Base-by-base conservation (phyloP, 2,113 vertebrate species). In the Albula goreensis region DNA sequence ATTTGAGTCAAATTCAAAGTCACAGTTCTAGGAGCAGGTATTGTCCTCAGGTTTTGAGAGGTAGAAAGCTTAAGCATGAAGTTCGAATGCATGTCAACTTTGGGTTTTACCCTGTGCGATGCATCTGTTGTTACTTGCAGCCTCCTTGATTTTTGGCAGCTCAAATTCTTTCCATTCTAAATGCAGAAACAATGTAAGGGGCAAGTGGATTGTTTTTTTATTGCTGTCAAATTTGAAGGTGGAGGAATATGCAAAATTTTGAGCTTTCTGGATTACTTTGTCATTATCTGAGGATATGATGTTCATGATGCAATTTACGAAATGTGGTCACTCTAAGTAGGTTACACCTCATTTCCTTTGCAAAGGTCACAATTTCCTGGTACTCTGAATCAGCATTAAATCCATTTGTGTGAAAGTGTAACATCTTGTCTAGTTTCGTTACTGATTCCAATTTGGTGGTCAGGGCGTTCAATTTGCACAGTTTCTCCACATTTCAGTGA, bases 381-480 rank as follows among this genome's bases (percentile, higher is more conserved):
- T 15, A 77, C 50, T 19, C 31, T 8, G 51, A 57, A 77, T 77
- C 78, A 50, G 12, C 78, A 17, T 48, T 2, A 50, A 31, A 81
- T 50, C 1, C 49, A 56, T 57, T 11, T 57, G 52, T 60, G 17
- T 83, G 51, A 13, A 60, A 9, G 13, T 53, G 56, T 10, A 48
- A 80, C 52, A 19, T 66, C 11, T 49, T 13, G 19, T 80, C 78
- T 85, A 66, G 85, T 85, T 85, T 85, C 79, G 48, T 48, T 85
- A 80, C 66, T 80, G 78, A 63, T 85, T 49, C 22, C 17, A 12
- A 52, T 56, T 79, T 19, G 48, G 52, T 60, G 31, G 56, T 22
- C 57, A 80, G 41, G 3, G 22, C 11, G 52, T 52, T n/a, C 0
- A 50, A 25, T 22, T 31, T 50, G 51, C 51, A 60, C 22, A 6